Conservation (phyloP, 2,888 invertebrate genomes). For the Branchinecta sandiegonensis region DNA sequence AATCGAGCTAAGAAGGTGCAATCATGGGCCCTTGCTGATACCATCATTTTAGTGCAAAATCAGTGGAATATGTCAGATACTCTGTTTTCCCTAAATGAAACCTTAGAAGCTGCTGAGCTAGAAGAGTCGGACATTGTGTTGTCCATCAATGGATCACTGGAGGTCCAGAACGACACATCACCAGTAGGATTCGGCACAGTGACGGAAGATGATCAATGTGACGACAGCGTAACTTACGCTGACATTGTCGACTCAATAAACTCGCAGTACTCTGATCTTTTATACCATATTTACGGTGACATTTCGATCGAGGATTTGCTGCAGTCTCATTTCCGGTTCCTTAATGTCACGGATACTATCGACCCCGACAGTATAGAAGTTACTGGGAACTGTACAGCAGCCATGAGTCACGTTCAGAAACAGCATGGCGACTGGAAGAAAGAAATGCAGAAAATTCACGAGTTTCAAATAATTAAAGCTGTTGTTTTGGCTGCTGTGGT, state of each 20-base stretch:
- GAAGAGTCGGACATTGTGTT: too few species aligned
- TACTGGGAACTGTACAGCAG: not conserved
- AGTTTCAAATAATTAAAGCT: slow-evolving; percentile 33
- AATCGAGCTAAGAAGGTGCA: too few species aligned
- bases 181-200: too few species aligned
- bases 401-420: not conserved
- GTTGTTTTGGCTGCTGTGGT: slow-evolving; percentile 32
- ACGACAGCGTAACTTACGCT: not conserved
- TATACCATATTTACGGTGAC: slow-evolving; percentile 6
- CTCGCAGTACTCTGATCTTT: not conserved
- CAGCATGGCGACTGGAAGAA: slow-evolving; percentile 16
- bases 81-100: too few species aligned
- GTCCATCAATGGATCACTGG: too few species aligned
- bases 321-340: not conserved
- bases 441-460: slow-evolving; percentile 27
- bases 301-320: not conserved
- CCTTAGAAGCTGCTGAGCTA: too few species aligned
- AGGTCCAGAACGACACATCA: too few species aligned
- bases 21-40: too few species aligned
- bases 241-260: not conserved
- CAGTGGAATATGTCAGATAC: too few species aligned
- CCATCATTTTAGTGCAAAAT: too few species aligned
- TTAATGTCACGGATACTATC: not conserved
- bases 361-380: not conserved
- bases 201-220: too few species aligned